Evolutionary conservation across 2,888 invertebrate species (phyloP).

Genomic region (Aphodius granarius): DNA sequence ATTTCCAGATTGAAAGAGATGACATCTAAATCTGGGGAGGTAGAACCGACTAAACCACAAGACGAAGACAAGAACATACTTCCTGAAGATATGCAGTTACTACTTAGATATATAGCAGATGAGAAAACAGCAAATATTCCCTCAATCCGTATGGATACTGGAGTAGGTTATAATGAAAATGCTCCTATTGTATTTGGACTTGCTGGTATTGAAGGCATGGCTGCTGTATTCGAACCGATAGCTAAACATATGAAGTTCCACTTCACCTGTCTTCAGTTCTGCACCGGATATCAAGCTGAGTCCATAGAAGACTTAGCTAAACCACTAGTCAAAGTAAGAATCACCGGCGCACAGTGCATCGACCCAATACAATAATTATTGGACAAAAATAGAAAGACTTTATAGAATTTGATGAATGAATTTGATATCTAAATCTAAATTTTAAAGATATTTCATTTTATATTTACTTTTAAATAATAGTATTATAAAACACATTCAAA

Average conservation of each 20-base stretch:
- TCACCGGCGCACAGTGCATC: background rate
- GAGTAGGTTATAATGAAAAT: background rate
- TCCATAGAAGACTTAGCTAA: slow-evolving; percentile 58
- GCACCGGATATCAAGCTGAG: slow-evolving; percentile 53
- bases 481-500: too few species aligned
- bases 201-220: slow-evolving; percentile 73
- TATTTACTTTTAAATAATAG: too few species aligned
- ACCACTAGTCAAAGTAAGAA: slow-evolving; percentile 29
- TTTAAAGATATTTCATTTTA: too few species aligned
- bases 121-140: slow-evolving; percentile 54
- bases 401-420: too few species aligned
- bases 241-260: slow-evolving; percentile 57
- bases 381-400: too few species aligned
- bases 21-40: background rate
- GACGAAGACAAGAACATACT: background rate
- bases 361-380: background rate
- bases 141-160: slow-evolving; percentile 6
- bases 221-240: slow-evolving; percentile 57
- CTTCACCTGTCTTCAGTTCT: slow-evolving; percentile 60
- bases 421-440: too few species aligned
- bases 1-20: background rate
- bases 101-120: slow-evolving; percentile 65
- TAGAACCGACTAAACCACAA: background rate
- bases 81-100: slow-evolving; percentile 56
- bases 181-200: slow-evolving; percentile 59